phyloP scores from a whole-genome alignment of 1,140 invertebrate genomes.

The Drosophila lacertosa region DNA sequence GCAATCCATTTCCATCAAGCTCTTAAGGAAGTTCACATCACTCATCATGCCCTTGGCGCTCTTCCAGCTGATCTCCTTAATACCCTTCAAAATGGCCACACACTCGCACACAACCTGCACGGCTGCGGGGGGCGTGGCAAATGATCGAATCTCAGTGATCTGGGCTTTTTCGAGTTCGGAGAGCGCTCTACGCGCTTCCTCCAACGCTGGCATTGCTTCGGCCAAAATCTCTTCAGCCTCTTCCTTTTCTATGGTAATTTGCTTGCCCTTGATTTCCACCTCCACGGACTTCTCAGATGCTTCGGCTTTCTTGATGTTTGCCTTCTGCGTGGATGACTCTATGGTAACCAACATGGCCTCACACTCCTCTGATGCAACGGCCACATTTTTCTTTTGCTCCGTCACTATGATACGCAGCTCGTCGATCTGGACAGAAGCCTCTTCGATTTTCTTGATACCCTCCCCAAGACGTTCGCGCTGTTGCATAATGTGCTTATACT shows the following conservation, averaged over 20 bases:
- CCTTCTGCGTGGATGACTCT: slow-evolving; percentile 86
- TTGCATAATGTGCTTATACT: slow-evolving; percentile 83
- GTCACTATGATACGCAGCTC: slow-evolving; percentile 76
- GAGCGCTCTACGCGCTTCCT: slow-evolving; percentile 91
- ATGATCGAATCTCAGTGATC: slow-evolving; percentile 94
- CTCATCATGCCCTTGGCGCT: slow-evolving; percentile 95
- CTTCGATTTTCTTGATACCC: slow-evolving; percentile 84
- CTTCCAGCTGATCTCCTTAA: slow-evolving; percentile 95
- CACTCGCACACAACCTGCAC: slow-evolving; percentile 95
- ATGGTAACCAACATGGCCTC: slow-evolving; percentile 80
- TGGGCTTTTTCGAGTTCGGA: slow-evolving; percentile 93
- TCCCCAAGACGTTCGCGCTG: slow-evolving; percentile 83
- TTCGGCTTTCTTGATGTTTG: slow-evolving; percentile 90
- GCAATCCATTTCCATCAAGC: slow-evolving; percentile 93
- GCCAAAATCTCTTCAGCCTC: slow-evolving; percentile 92
- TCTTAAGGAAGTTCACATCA: slow-evolving; percentile 92
- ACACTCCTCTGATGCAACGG: slow-evolving; percentile 72
- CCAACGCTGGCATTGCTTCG: slow-evolving; percentile 91
- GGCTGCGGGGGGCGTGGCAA: slow-evolving; percentile 94
- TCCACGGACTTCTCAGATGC: slow-evolving; percentile 91
- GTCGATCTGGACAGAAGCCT: slow-evolving; percentile 80
- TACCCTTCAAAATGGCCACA: slow-evolving; percentile 91
- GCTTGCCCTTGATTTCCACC: slow-evolving; percentile 91
- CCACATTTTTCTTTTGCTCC: slow-evolving; percentile 82
- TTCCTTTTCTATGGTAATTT: slow-evolving; percentile 91